These are phyloP conservation scores for Chrysolina americana DNA, from an alignment of 2,888 invertebrate species.

Conservation along the genomic window DNA sequence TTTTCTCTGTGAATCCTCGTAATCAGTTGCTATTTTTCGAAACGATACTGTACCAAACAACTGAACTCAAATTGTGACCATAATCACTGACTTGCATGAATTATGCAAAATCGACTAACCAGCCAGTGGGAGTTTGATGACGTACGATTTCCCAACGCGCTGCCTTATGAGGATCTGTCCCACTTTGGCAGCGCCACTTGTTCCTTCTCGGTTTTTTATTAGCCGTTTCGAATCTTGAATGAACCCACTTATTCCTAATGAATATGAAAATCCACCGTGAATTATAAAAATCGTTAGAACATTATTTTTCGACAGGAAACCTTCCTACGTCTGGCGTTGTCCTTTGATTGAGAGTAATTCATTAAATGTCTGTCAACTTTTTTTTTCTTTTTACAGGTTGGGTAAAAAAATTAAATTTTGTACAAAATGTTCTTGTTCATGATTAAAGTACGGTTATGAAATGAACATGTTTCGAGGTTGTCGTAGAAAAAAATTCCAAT, in stretches of 20 bases:
- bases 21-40: too few relatives aligned
- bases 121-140: slow-evolving; percentile 25
- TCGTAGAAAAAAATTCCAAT: too few relatives aligned
- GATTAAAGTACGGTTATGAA: too few relatives aligned
- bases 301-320: neutral
- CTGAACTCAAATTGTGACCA: neutral
- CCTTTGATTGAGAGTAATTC: neutral
- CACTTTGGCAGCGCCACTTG: slow-evolving; percentile 26
- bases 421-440: too few relatives aligned
- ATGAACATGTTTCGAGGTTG: too few relatives aligned
- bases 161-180: slow-evolving; percentile 30
- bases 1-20: too few relatives aligned
- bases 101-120: neutral
- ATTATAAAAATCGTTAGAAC: neutral
- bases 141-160: slow-evolving; percentile 22
- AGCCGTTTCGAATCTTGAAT: slow-evolving; percentile 10
- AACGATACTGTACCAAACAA: neutral
- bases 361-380: too few relatives aligned
- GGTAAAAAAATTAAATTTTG: too few relatives aligned
- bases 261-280: neutral
- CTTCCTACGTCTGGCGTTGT: slow-evolving; percentile 6
- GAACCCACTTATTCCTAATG: slow-evolving; percentile 16
- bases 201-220: slow-evolving; percentile 15
- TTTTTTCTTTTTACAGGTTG: too few relatives aligned
- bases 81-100: neutral